Percentiles rank a stretch among this genome's conserved stretches.
These are phyloP conservation scores for Ivindomyrus marchei DNA, from an alignment of 2,113 vertebrate species.

Conservation along the genomic window DNA sequence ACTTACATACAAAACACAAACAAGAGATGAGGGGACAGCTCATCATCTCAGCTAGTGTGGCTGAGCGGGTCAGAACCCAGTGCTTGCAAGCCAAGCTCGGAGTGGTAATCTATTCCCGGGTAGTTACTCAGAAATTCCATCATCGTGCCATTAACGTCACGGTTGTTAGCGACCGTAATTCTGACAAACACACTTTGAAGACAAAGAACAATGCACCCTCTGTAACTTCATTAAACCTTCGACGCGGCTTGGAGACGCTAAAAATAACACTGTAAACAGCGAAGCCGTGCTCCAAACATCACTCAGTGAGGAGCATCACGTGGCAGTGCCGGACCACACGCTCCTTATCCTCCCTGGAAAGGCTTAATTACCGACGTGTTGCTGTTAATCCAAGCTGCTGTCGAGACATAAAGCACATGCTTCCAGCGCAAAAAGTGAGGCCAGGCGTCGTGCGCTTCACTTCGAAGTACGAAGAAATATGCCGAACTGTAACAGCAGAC, in stretches of 20 bases:
- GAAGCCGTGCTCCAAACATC: neutral
- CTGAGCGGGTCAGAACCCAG: neutral
- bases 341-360: neutral
- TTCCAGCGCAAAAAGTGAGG: neutral
- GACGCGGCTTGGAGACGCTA: neutral
- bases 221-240: neutral
- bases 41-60: neutral
- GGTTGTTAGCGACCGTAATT: neutral
- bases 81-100: neutral
- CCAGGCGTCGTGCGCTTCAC: neutral
- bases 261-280: neutral
- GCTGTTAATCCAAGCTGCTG: neutral
- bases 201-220: neutral
- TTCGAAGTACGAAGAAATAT: neutral
- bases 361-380: neutral
- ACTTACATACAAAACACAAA: neutral
- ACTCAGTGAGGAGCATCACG: neutral
- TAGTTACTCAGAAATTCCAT: conserved; percentile 8
- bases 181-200: neutral
- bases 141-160: neutral
- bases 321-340: neutral
- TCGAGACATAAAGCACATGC: neutral
- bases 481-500: neutral
- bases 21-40: neutral
- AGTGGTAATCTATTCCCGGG: neutral